Evolutionary conservation across 2,888 invertebrate species (phyloP), one percentile per base, ranked within the genome.

Genomic region (Cosmorhoe ocellata): DNA sequence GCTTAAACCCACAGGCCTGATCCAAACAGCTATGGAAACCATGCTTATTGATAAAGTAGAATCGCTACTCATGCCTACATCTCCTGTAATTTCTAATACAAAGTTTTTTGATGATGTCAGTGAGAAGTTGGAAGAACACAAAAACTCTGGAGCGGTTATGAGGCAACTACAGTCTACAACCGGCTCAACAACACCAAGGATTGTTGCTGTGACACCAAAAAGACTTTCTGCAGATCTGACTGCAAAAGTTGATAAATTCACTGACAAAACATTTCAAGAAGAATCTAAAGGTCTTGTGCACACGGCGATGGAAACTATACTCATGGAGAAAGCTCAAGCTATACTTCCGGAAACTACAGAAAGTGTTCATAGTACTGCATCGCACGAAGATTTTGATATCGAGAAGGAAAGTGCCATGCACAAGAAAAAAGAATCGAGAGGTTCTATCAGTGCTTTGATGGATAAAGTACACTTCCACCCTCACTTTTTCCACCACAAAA

Each of bases 11-110:
- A 74, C 80, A 1, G 84, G 91, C 6, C 61, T 92, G 37, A 66
- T 92, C 34, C 89, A 90, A 43, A 91, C 91, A 12, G 92, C 92
- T 13, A 89, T 92, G 81, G 90, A 91, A 67, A 91, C 91, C 32
- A 92, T 92, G 49, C 77, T 92, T 7, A 84, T 91, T 56, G 92
- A 92, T 58, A 91, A 85, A 74, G 90, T 92, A 0, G 90, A 88
- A 40, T 78, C 81, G 30, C 58, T 89, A 31, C 73, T 90, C 43
- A 64, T 88, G 56, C 85, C 88, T 1, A 73, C 88, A 14, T 80
- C 84, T 18, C 86, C 89, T 10, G 81, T 81, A 48, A 69, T 71
- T 0, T 45, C 60, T 36, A 65, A 71, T 39, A 76, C 79, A 14
- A 78, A 84, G 57, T 89, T 90, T 64, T 88, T 89, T 61, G 74